Conservation (phyloP, 2,113 vertebrate genomes). For the Capra hircus region DNA sequence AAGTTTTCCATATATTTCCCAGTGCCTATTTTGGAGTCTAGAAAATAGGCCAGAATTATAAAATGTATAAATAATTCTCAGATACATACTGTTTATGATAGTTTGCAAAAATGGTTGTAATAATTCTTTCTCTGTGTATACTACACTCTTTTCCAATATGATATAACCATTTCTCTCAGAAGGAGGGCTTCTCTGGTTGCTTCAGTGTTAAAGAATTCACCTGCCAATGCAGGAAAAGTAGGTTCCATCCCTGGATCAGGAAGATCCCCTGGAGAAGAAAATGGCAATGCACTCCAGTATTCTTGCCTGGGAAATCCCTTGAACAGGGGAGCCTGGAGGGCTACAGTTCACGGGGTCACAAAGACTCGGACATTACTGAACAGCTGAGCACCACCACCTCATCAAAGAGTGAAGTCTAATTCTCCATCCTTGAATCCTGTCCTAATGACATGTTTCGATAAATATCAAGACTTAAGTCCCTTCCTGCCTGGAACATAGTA, state of each 20-base stretch:
- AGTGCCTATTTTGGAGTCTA: background rate
- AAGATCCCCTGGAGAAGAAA: background rate
- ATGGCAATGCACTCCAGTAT: background rate
- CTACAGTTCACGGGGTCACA: background rate
- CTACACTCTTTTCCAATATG: fast-evolving
- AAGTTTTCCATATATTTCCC: background rate
- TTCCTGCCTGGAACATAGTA: background rate
- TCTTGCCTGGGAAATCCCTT: background rate
- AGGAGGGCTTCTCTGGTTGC: background rate
- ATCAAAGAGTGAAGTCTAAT: background rate
- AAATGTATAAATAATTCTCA: background rate
- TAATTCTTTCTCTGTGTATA: background rate
- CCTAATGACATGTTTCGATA: background rate
- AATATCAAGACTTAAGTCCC: background rate
- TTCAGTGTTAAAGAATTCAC: background rate
- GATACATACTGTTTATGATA: background rate
- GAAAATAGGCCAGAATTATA: background rate
- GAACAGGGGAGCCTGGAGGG: background rate
- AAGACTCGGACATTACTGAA: background rate
- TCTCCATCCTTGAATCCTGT: background rate
- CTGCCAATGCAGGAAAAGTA: background rate
- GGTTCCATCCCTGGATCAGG: background rate
- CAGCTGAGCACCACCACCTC: background rate
- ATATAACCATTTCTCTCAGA: background rate
- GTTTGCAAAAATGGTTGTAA: background rate